Evolutionary conservation across 1,140 invertebrate genomes (phyloP), one percentile per base, ranked within the genome.

Genomic region (Hestina assimilis): DNA sequence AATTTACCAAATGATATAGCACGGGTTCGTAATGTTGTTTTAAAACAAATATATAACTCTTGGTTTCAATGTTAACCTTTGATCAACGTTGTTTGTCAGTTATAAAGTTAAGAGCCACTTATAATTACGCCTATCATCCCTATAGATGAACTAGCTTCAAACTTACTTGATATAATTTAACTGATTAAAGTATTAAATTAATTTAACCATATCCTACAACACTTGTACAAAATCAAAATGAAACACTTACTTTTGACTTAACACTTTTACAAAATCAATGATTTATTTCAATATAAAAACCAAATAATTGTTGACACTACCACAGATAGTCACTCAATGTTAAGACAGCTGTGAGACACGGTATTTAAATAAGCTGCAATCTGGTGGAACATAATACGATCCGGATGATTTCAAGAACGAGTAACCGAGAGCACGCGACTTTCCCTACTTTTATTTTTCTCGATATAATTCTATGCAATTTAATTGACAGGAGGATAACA

Each of bases 331-430:
- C 42, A 48, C 66, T 63, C 74, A 80, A 76, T 81, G 78, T 72
- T 67, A 73, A 75, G 68, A 60, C 23, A 56, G 17, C 55, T 29
- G 54, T 35, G 50, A 59, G 71, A 63, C 60, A 63, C 70, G 62
- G 57, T 81, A 77, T 81, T 77, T 81, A 81, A 81, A 75, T 81
- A 70, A 77, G 68, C 74, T 66, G 46, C 42, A 53, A 52, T 51
- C 57, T 59, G 59, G 60, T 59, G 62, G 53, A n/a, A 45, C 50
- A 45, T 63, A 68, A 71, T 66, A 68, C 56, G 61, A 63, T 66
- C 59, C 58, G 64, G 60, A 61, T 66, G 23, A 57, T 70, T 74
- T 72, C 55, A 52, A 69, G 63, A 68, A 54, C 52, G 23, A 42
- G 24, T 57, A 55, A 52, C 17, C 14, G 31, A 3, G 31, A n/a